phyloP scores from a whole-genome alignment of 1,140 invertebrate species.

The Meloidogyne floridensis region DNA sequence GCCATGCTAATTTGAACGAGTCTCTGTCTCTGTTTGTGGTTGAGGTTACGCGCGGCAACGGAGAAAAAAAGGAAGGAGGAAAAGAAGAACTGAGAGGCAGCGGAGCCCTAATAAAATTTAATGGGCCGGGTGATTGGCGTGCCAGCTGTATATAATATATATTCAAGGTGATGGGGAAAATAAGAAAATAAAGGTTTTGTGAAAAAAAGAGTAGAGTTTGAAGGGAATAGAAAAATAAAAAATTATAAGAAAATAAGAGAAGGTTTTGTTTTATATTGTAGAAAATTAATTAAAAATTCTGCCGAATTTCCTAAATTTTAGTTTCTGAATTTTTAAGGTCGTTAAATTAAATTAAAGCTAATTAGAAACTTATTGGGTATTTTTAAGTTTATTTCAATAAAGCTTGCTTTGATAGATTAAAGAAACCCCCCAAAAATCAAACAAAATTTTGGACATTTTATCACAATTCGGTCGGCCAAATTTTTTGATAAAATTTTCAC shows the following conservation, averaged over 20 bases:
- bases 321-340: too few relatives aligned
- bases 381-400: too few relatives aligned
- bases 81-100: not conserved
- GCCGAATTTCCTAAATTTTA: too few relatives aligned
- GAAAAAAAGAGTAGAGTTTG: not conserved
- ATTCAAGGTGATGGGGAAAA: not conserved
- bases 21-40: not conserved
- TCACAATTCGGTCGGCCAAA: too few relatives aligned
- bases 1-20: conserved; percentile 6
- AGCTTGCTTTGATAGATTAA: too few relatives aligned
- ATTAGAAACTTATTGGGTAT: too few relatives aligned
- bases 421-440: too few relatives aligned
- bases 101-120: conserved; percentile 33
- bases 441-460: too few relatives aligned
- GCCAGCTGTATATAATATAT: conserved; percentile 15
- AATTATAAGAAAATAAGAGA: not conserved
- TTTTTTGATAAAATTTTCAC: too few relatives aligned
- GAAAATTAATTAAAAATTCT: too few relatives aligned
- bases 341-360: too few relatives aligned
- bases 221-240: not conserved
- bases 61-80: not conserved
- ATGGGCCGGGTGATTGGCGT: conserved; percentile 32
- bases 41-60: not conserved
- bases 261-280: too few relatives aligned
- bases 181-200: not conserved